Conservation (phyloP, 2,113 vertebrate species). For the Xiphias gladius region DNA sequence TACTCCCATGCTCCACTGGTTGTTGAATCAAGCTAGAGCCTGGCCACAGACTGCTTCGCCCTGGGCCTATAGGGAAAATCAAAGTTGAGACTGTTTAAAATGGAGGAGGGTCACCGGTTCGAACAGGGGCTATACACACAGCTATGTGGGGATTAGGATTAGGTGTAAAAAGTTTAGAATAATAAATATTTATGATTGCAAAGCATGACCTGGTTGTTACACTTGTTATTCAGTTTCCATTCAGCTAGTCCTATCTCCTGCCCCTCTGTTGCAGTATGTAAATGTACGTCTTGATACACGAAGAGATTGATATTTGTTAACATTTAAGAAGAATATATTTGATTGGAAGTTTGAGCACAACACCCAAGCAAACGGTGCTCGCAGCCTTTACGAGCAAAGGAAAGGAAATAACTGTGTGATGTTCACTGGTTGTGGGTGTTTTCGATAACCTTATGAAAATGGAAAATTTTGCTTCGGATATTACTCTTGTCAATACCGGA, state of each 20-base stretch:
- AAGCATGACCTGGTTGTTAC: neutral
- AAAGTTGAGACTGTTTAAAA: slow-evolving; percentile 57
- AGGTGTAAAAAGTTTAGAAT: slow-evolving; percentile 18
- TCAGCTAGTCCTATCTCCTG: neutral
- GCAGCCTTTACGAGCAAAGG: neutral
- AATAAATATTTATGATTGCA: slow-evolving; percentile 34
- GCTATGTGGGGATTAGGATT: slow-evolving; percentile 28
- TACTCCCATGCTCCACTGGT: slow-evolving; percentile 35
- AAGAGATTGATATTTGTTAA: neutral
- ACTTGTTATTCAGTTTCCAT: neutral
- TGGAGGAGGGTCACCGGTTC: slow-evolving; percentile 39
- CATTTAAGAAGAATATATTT: neutral
- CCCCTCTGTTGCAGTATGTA: neutral
- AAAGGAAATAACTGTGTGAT: neutral
- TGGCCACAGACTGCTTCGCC: slow-evolving; percentile 52
- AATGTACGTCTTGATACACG: neutral
- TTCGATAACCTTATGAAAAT: neutral
- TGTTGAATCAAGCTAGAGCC: slow-evolving; percentile 60
- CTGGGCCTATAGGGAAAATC: slow-evolving; percentile 49
- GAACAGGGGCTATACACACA: slow-evolving; percentile 34
- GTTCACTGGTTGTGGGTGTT: neutral
- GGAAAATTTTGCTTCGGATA: neutral
- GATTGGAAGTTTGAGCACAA: neutral
- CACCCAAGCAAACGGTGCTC: neutral
- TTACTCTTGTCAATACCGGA: neutral